A percentile compares a stretch with the other conserved stretches of the same genome.
Evolutionary conservation across 2,113 vertebrate species (phyloP).

Genomic region (Brienomyrus longianalis): DNA sequence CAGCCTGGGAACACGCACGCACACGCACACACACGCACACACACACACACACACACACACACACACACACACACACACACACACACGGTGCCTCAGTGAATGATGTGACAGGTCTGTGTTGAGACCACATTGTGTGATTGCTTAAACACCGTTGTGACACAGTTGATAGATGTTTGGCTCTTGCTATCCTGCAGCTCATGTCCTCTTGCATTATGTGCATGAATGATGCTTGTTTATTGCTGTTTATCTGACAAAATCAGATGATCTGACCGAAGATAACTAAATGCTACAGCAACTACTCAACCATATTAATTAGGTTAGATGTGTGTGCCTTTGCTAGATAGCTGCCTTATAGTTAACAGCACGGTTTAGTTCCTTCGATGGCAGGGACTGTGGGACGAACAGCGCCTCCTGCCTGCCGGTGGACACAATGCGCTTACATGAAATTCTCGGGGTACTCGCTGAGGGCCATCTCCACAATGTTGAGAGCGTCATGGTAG

Average conservation of each 20-base stretch:
- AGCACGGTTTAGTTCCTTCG: neutral
- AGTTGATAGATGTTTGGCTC: neutral
- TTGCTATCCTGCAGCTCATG: neutral
- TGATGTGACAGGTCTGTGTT: neutral
- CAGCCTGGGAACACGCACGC: constrained; percentile 57
- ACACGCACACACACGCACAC: constrained; percentile 11
- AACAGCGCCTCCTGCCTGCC: neutral
- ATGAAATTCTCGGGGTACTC: constrained; percentile 98
- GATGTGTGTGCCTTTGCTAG: neutral
- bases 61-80: constrained; percentile 12
- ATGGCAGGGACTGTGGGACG: neutral
- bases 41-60: neutral
- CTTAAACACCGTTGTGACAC: neutral
- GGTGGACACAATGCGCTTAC: constrained; percentile 56
- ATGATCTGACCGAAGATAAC: neutral
- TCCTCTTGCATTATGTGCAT: neutral
- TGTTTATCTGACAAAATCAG: neutral
- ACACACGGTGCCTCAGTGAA: neutral
- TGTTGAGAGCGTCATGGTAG: constrained; percentile 91
- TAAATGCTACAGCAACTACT: neutral
- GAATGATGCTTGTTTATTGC: neutral
- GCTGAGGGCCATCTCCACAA: constrained; percentile 95
- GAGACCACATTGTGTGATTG: neutral
- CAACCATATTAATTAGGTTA: neutral
- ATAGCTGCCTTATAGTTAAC: neutral